Evolutionary conservation across 1,140 invertebrate genomes (phyloP), one percentile per base, ranked within the genome.

Genomic region (Calephelis nemesis): DNA sequence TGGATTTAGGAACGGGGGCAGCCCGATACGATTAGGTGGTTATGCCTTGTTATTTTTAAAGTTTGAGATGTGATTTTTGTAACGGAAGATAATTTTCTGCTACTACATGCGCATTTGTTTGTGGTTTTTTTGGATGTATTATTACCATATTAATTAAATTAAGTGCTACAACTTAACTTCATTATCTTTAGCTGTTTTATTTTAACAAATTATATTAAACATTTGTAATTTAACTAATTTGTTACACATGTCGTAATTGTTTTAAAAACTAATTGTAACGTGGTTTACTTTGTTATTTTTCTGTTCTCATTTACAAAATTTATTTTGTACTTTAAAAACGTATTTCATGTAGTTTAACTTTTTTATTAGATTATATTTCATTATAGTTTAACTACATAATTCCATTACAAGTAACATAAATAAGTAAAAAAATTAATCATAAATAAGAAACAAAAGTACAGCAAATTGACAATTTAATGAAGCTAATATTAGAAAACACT

Each of bases 1-100:
- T 91, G 85, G 87, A 91, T 89, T 91, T 91, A 89, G 82, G 87
- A 91, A 89, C 88, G 85, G 88, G 88, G 88, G 88, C 88, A 89
- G 77, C 84, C 79, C 82, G 84, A 80, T 86, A 85, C 87, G 85
- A 88, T 88, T 89, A 88, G 86, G 78, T 83, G 84, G 84, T 90
- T 90, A 88, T 88, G 80, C 81, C 82, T 83, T 84, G 81, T 90
- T 88, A 88, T 90, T 86, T 90, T 90, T 89, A 82, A 82, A 77
- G 70, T 74, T 73, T 73, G 66, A 74, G 74, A 80, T 80, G 75
- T 78, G 69, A 82, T 77, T 77, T 76, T 42, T 76, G 74, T 74
- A 73, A 68, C 66, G 74, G 65, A 72, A 68, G 69, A 71, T 70
- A 69, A 71, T 77, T 72, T 70, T 68, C 69, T 62, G 66, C 67